Base-by-base conservation (phyloP, 1,140 invertebrate genomes). In the Drosophila ogumai region DNA sequence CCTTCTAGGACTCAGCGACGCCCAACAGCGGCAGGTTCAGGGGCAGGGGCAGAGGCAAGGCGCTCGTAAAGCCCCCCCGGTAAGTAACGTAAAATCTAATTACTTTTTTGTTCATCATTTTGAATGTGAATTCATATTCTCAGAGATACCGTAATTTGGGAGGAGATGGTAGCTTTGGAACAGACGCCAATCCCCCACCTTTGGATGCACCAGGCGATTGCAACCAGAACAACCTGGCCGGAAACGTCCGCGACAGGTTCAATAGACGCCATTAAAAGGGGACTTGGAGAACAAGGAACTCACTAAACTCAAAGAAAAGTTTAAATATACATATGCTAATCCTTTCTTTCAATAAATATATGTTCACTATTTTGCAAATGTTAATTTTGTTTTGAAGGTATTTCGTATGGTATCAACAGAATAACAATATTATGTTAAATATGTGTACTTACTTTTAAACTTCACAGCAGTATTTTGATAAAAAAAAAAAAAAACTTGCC, bases 201-300 rank as follows among this genome's bases (percentile, higher is more conserved):
- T 7, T 54, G 13, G 50, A 36, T 36, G 32, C 3, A 4, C 6
- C 44, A 8, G 17, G 3, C 17, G 50, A 54, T 22, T 54, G 50
- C 50, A 36, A 36, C 3, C 31, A 15, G 50, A 54, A 54, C 50
- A 36, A 2, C 17, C 17, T 54, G 3, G 32, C 50, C 32, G 4
- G 17, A 1, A 19, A 19, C 32, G 2, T 0, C 0, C 12, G 0
- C 1, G 32, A 54, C 15, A 36, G 50, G 19, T 54, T 54, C 32
- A 2, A 0, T 0, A 17, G 0, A 0, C 3, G 0, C 1, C 10
- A 50, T 1, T 13, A 8, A 19, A 3, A 7, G 3, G 6, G n/a
- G n/a, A 31, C 3, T 25, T 8, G 1, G 3, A 2, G 38, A n/a
- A 50, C 9, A n/a, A 12, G n/a, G 49, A 52, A 25, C 3, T 43